These are phyloP conservation scores for Melanotus villosus DNA, from an alignment of 2,888 invertebrate genomes.

Conservation along the genomic window DNA sequence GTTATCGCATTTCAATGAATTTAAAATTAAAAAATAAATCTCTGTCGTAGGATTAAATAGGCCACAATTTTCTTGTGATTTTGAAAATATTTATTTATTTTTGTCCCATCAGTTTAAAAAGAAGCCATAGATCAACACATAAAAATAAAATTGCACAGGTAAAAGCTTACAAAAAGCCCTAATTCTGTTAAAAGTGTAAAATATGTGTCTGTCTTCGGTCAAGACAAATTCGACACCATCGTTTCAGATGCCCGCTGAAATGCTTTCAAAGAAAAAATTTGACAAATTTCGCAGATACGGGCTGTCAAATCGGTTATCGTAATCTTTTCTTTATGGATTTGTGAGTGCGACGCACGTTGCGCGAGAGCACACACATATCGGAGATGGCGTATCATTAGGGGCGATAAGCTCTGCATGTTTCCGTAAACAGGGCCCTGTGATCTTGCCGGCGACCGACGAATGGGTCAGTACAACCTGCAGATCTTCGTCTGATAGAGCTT, in stretches of 20 bases:
- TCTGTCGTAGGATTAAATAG: too few relatives aligned
- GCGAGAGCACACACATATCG: slow-evolving; percentile 43
- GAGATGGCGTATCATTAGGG: slow-evolving; percentile 44
- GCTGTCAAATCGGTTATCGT: slow-evolving; percentile 3
- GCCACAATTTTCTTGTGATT: too few relatives aligned
- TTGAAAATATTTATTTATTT: too few relatives aligned
- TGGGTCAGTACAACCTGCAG: slow-evolving; percentile 54
- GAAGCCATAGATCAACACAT: too few relatives aligned
- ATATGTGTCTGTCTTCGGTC: neutral
- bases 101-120: too few relatives aligned
- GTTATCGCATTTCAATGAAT: too few relatives aligned
- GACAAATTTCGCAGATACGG: neutral
- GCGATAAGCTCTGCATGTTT: slow-evolving; percentile 45
- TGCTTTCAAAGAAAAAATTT: neutral
- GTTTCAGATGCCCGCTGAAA: neutral
- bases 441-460: slow-evolving; percentile 46
- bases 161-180: neutral
- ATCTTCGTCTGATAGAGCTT: slow-evolving; percentile 49
- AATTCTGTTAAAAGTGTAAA: too few relatives aligned
- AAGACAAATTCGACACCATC: neutral
- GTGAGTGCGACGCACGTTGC: slow-evolving; percentile 27
- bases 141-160: too few relatives aligned
- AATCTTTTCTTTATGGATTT: slow-evolving; percentile 25
- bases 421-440: slow-evolving; percentile 43
- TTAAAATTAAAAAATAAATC: too few relatives aligned